These are phyloP conservation scores for Phlogophora meticulosa DNA, from an alignment of 2,888 invertebrate species.

Conservation along the genomic window DNA sequence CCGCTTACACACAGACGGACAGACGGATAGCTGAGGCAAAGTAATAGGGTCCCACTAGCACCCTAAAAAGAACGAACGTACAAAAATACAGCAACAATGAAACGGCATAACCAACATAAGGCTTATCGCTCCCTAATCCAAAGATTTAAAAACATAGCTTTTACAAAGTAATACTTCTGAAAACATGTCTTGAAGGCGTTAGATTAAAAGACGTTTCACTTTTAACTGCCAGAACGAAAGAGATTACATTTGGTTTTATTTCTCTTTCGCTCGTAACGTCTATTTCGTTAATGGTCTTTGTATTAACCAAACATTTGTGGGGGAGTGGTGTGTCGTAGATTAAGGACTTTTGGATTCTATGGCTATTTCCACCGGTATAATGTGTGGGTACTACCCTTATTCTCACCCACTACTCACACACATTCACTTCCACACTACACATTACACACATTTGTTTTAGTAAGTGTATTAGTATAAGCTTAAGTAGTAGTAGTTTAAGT, in stretches of 20 bases:
- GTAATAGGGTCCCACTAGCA: no score
- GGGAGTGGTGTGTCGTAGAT: background rate
- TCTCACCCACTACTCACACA: no score
- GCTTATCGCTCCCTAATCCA: background rate
- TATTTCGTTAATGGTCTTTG: slow-evolving; percentile 35
- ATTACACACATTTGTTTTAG: no score
- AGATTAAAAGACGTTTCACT: slow-evolving; percentile 38
- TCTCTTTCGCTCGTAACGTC: slow-evolving; percentile 29
- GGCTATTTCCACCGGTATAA: no score
- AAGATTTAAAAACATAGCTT: slow-evolving; percentile 15
- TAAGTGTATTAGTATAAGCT: no score
- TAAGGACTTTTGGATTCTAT: background rate
- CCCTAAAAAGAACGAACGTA: no score
- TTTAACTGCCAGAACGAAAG: slow-evolving; percentile 35
- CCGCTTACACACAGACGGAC: no score
- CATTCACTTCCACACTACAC: no score
- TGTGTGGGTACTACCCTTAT: background rate
- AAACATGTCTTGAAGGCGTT: slow-evolving; percentile 15
- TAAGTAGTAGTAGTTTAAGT: no score
- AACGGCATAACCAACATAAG: background rate
- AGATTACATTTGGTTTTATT: slow-evolving; percentile 55
- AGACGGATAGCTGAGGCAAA: no score
- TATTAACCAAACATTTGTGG: slow-evolving; percentile 36
- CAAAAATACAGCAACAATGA: no score
- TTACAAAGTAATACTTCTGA: slow-evolving; percentile 11